Evolutionary conservation across 1,140 invertebrate genomes (phyloP).

Genomic region (Dendroctonus ponderosae): DNA sequence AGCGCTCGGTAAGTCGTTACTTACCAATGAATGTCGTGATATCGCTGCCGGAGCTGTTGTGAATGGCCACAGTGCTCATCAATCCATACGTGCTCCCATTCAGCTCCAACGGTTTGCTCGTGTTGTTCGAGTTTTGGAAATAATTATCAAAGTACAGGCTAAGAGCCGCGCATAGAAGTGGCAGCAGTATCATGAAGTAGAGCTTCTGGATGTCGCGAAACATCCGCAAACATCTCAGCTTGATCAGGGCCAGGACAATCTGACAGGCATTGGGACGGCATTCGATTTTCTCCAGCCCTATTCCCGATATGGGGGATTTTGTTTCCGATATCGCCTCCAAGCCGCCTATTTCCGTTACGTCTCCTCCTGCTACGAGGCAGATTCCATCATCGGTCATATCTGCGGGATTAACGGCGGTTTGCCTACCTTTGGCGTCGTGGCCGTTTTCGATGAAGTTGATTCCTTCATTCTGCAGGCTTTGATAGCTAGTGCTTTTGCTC

Average conservation of each 20-base stretch:
- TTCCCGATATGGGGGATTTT: conserved; percentile 47
- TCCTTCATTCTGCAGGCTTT: conserved; percentile 68
- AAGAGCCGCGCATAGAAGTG: conserved; percentile 63
- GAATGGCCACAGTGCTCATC: conserved; percentile 53
- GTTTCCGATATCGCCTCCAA: conserved; percentile 45
- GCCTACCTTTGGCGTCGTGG: conserved; percentile 37
- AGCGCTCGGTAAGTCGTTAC: background rate
- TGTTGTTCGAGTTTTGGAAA: conserved; percentile 60
- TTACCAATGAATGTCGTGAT: conserved; percentile 46
- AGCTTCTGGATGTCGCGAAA: conserved; percentile 60
- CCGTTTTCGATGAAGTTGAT: conserved; percentile 36
- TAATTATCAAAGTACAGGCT: conserved; percentile 66
- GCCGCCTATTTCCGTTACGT: conserved; percentile 39
- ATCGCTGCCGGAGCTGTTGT: conserved; percentile 50
- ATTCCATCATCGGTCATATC: too few relatives aligned
- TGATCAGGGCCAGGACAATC: conserved; percentile 57
- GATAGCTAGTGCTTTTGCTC: conserved; percentile 70
- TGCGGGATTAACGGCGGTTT: background rate
- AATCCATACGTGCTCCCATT: conserved; percentile 56
- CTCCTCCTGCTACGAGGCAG: conserved; percentile 35
- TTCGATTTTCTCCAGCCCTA: conserved; percentile 58
- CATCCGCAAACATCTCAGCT: conserved; percentile 56
- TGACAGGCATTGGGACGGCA: conserved; percentile 55
- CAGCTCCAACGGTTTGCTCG: conserved; percentile 57
- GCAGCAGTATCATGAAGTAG: conserved; percentile 62